Evolutionary conservation across 2,797 vertebrate species (phyloP).

Genomic region (Lemur catta): DNA sequence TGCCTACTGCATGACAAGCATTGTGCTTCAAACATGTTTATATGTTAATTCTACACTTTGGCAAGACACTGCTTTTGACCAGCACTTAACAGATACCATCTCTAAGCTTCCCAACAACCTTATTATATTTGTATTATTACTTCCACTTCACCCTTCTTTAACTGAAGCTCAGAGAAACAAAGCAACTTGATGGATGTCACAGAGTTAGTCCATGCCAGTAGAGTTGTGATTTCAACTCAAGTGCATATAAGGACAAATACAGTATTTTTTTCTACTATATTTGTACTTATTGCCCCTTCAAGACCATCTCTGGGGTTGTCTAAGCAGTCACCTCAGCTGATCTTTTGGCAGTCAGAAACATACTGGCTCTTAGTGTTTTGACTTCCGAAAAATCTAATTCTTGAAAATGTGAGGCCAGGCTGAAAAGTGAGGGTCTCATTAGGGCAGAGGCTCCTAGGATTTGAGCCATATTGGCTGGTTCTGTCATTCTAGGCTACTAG

Average conservation of each 20-base stretch:
- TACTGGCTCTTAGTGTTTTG: neutral
- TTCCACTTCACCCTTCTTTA: neutral
- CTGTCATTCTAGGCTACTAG: neutral
- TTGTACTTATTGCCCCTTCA: neutral
- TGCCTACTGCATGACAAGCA: neutral
- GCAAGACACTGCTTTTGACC: neutral
- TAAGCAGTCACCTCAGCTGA: neutral
- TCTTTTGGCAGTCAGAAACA: neutral
- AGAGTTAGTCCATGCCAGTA: neutral
- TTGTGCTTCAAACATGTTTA: neutral
- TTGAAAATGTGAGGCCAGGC: neutral
- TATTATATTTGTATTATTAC: neutral
- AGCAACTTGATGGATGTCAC: neutral
- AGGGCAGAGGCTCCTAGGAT: neutral
- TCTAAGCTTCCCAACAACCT: neutral
- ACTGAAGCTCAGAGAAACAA: neutral
- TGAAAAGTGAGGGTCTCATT: neutral
- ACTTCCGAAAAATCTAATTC: neutral
- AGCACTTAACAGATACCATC: neutral
- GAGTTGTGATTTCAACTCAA: neutral
- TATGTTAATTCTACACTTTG: slow-evolving; percentile 3
- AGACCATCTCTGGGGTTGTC: neutral
- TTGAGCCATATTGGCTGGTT: neutral
- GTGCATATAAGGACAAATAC: neutral
- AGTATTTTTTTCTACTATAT: neutral